Evolutionary conservation across 2,113 vertebrate genomes (phyloP).

Genomic region (Notothenia coriiceps): DNA sequence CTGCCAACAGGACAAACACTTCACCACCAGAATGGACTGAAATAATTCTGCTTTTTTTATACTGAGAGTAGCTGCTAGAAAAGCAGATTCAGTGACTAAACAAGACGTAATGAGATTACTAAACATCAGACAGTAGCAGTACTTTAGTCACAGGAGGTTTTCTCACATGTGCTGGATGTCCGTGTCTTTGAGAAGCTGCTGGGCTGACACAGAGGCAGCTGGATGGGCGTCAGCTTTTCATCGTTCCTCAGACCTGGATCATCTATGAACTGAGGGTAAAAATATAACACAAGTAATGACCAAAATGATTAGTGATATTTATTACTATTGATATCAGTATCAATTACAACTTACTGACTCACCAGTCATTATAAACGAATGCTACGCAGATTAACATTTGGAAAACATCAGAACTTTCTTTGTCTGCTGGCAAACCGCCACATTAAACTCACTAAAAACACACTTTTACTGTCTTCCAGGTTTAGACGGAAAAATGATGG

Average conservation of each 20-base stretch:
- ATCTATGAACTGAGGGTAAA: constrained; percentile 79
- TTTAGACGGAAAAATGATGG: neutral
- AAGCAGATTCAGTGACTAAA: neutral
- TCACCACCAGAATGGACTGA: neutral
- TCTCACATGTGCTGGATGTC: constrained; percentile 60
- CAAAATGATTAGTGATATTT: neutral
- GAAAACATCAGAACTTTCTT: neutral
- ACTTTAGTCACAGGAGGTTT: neutral
- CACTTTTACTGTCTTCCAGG: neutral
- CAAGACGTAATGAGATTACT: neutral
- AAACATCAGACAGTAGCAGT: neutral
- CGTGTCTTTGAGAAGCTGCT: constrained; percentile 44
- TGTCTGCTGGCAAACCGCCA: neutral
- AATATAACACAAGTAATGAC: neutral
- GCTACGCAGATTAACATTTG: neutral
- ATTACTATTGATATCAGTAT: neutral
- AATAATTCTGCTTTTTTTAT: too few species aligned
- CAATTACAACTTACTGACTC: neutral
- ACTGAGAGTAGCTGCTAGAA: too few species aligned
- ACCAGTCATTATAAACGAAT: neutral
- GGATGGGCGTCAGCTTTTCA: constrained; percentile 78
- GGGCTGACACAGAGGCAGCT: constrained; percentile 80
- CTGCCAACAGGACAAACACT: constrained; percentile 33
- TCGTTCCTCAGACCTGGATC: constrained; percentile 83
- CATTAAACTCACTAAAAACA: neutral